These are phyloP conservation scores for Melanerpes formicivorus DNA, from an alignment of 2,113 vertebrate genomes.

Conservation along the genomic window DNA sequence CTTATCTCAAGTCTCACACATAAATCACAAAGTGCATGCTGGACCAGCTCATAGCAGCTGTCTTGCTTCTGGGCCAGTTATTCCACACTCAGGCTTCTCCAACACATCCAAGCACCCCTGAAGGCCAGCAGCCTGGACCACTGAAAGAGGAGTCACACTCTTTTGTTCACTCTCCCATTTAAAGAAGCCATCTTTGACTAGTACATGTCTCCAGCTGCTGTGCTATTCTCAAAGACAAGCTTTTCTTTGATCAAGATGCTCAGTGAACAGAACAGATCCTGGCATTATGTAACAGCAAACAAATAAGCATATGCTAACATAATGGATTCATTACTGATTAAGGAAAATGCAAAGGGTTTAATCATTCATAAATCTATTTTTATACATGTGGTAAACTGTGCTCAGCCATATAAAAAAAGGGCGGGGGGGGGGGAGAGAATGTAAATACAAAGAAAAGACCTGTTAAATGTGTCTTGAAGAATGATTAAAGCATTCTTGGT, in stretches of 20 bases:
- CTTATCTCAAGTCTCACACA: background rate
- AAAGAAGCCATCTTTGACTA: background rate
- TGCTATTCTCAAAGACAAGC: background rate
- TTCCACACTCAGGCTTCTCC: background rate
- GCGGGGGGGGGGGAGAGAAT: background rate
- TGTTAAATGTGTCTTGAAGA: background rate
- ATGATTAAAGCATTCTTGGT: background rate
- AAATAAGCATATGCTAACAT: conserved; percentile 38
- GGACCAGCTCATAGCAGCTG: background rate
- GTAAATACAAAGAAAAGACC: background rate
- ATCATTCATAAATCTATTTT: conserved; percentile 41
- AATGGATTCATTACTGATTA: conserved; percentile 37
- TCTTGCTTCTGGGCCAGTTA: background rate
- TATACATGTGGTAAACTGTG: background rate
- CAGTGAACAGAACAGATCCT: conserved; percentile 16
- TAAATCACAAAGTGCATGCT: accelerated
- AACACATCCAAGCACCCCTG: background rate
- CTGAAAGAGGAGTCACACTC: background rate
- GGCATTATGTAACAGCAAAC: conserved; percentile 28
- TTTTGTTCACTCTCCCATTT: background rate
- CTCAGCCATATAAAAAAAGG: background rate
- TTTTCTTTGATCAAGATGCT: conserved; percentile 25
- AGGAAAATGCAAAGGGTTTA: conserved; percentile 17
- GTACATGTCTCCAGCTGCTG: background rate
- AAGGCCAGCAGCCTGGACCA: background rate